phyloP scores from a whole-genome alignment of 1,140 invertebrate genomes.

The Drosophila hydei region DNA sequence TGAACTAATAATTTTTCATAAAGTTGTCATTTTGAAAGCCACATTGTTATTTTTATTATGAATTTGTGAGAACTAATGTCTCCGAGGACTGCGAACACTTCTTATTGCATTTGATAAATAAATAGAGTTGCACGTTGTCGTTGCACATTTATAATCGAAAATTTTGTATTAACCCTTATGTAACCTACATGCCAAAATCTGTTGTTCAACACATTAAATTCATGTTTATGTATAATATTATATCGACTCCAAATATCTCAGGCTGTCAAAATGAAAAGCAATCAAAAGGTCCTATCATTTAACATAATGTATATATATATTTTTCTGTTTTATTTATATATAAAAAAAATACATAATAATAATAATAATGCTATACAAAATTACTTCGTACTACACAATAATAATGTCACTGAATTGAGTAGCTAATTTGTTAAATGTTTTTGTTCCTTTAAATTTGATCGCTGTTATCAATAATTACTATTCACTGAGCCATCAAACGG shows the following conservation, averaged over 20 bases:
- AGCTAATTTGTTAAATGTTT: slow-evolving; percentile 75
- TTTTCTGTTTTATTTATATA: slow-evolving; percentile 12
- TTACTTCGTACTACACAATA: slow-evolving; percentile 79
- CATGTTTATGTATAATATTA: slow-evolving; percentile 15
- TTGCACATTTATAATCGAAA: slow-evolving; percentile 6
- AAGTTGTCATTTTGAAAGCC: slow-evolving; percentile 34
- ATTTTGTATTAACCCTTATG: slow-evolving; percentile 25
- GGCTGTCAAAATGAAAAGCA: slow-evolving; percentile 65
- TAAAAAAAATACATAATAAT: slow-evolving; percentile 62
- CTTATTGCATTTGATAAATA: not conserved
- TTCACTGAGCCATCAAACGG: slow-evolving; percentile 79
- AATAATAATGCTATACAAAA: slow-evolving; percentile 81
- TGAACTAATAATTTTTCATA: slow-evolving; percentile 35
- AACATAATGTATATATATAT: slow-evolving; percentile 53
- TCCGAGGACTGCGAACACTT: not conserved
- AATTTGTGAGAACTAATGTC: not conserved
- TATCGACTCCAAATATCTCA: slow-evolving; percentile 45
- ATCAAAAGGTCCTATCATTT: slow-evolving; percentile 62
- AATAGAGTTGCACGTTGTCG: not conserved
- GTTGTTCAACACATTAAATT: not conserved
- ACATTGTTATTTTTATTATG: slow-evolving; percentile 9
- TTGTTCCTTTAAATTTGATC: slow-evolving; percentile 55
- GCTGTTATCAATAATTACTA: slow-evolving; percentile 74
- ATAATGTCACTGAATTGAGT: slow-evolving; percentile 80
- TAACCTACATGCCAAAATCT: not conserved